These are phyloP conservation scores for Eudorcas thomsonii DNA, from an alignment of 2,113 vertebrate genomes.

Conservation along the genomic window DNA sequence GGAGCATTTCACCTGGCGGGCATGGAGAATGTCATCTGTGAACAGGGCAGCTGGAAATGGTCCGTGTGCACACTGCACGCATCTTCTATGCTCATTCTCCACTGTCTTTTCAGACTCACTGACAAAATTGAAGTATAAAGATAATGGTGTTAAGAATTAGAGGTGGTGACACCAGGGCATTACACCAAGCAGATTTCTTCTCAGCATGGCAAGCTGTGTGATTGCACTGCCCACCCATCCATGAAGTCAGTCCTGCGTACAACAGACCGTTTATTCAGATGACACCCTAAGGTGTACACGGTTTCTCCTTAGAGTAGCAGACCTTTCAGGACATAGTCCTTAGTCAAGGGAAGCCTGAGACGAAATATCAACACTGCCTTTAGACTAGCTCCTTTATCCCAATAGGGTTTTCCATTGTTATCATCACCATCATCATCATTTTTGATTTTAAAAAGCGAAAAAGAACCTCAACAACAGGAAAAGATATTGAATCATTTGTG, in stretches of 20 bases:
- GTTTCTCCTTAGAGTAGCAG: neutral
- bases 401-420: neutral
- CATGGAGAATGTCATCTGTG: neutral
- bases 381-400: neutral
- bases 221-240: neutral
- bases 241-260: neutral
- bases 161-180: neutral
- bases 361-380: neutral
- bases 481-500: slow-evolving; percentile 64
- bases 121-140: neutral
- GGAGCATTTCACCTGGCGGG: neutral
- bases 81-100: neutral
- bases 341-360: neutral
- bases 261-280: neutral
- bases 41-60: neutral
- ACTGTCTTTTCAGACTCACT: neutral
- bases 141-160: neutral
- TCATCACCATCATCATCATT: neutral
- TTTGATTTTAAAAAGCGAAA: slow-evolving; percentile 38
- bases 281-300: neutral
- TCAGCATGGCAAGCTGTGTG: neutral
- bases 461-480: slow-evolving; percentile 21
- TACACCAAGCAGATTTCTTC: neutral
- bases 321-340: neutral
- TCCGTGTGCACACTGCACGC: accelerated